Conservation (phyloP, 2,888 invertebrate species). For the Xestoiulus laeticollis region DNA sequence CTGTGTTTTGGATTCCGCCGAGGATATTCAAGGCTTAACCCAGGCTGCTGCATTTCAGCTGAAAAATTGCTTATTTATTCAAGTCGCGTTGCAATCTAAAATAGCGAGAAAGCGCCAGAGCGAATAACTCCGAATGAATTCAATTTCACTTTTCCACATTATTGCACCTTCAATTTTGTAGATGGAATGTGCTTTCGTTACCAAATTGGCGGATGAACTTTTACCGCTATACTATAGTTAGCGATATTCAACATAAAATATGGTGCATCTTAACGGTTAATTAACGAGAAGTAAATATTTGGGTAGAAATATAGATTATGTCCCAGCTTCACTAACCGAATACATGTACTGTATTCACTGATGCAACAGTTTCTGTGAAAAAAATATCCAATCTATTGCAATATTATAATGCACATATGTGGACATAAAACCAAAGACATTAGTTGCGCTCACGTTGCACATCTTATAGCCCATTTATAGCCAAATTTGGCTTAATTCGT, state of each 20-base stretch:
- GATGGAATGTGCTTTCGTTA: not conserved
- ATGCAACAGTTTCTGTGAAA: no score
- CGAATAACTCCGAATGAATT: not conserved
- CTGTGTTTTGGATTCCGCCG: not conserved
- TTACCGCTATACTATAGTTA: not conserved
- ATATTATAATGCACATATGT: no score
- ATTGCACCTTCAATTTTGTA: not conserved
- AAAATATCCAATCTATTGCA: no score
- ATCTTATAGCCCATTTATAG: no score
- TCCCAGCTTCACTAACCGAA: no score
- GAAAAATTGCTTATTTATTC: not conserved
- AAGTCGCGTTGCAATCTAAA: not conserved
- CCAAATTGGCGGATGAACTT: not conserved
- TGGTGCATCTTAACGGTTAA: no score
- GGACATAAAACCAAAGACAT: no score
- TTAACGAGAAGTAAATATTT: no score
- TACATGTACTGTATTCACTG: no score
- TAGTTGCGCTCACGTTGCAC: no score
- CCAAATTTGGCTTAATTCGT: no score
- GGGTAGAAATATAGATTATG: no score
- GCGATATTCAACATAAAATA: not conserved
- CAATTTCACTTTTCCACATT: not conserved
- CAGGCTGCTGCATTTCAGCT: not conserved
- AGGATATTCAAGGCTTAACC: not conserved
- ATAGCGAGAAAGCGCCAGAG: not conserved